Conservation (phyloP, 2,113 vertebrate species). For the Sebastes schlegelii region DNA sequence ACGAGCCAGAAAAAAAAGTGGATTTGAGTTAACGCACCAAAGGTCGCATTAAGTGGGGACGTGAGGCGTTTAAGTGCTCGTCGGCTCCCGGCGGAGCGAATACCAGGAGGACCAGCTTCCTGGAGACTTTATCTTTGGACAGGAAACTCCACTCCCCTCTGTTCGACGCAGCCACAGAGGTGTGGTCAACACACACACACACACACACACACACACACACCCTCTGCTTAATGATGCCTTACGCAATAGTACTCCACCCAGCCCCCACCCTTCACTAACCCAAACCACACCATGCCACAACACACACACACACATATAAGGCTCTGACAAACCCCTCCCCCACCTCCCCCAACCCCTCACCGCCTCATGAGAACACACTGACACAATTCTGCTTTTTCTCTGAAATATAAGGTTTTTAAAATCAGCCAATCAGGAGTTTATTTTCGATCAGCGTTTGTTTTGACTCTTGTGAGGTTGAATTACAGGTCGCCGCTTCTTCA, state of each 20-base stretch:
- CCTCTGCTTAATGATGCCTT: constrained; percentile 68
- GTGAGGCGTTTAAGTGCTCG: constrained; percentile 23
- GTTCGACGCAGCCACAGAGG: constrained; percentile 52
- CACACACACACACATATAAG: constrained; percentile 21
- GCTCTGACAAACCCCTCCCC: constrained; percentile 35
- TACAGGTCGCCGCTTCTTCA: neutral
- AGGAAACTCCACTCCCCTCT: constrained; percentile 70
- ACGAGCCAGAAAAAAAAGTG: neutral
- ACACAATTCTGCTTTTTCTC: neutral
- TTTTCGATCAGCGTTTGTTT: neutral
- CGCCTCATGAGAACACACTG: constrained; percentile 23
- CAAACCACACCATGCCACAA: constrained; percentile 64
- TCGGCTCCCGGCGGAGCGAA: constrained; percentile 17
- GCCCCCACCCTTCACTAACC: constrained; percentile 68
- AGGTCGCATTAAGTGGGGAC: neutral
- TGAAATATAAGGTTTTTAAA: neutral
- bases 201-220: constrained; percentile 38
- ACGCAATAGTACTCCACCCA: constrained; percentile 67
- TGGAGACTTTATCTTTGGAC: constrained; percentile 71
- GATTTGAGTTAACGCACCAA: neutral
- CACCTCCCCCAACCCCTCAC: neutral
- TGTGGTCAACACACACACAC: constrained; percentile 59
- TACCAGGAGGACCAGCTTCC: constrained; percentile 56
- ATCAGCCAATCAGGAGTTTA: neutral
- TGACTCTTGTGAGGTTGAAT: too few species aligned